Conservation (phyloP, 2,797 vertebrate species). For the Cynopterus sphinx region DNA sequence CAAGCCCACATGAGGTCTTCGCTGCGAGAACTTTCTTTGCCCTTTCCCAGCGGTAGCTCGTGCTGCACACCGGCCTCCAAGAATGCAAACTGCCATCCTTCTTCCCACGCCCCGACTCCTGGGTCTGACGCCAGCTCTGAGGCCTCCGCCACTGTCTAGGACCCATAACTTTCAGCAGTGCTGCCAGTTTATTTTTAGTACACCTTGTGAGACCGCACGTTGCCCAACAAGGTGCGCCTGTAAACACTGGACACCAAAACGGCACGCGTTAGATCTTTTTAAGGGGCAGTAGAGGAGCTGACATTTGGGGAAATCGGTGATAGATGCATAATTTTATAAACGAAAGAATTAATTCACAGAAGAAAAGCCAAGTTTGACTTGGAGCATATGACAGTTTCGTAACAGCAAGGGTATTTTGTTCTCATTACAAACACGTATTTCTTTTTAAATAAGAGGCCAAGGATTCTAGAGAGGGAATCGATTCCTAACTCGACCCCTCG, state of each 20-base stretch:
- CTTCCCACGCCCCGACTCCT: accelerated
- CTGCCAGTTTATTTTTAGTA: too few relatives aligned
- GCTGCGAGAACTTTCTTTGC: accelerated
- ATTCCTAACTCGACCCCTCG: background rate
- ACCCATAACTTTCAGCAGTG: background rate
- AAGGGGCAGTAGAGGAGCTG: background rate
- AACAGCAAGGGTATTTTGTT: background rate
- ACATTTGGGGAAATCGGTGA: background rate
- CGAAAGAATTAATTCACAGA: background rate
- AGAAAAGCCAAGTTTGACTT: background rate
- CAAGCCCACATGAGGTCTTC: accelerated
- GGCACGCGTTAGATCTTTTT: background rate
- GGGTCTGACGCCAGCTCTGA: background rate
- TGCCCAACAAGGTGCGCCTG: too few relatives aligned
- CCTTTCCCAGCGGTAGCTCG: background rate
- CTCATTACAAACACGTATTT: background rate
- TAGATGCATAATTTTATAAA: background rate
- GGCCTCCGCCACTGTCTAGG: background rate
- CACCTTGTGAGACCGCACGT: background rate
- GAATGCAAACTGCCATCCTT: accelerated
- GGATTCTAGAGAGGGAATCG: background rate
- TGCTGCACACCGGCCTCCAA: accelerated
- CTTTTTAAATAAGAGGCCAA: background rate
- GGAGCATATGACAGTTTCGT: background rate
- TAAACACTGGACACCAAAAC: background rate